Evolutionary conservation across 1,140 invertebrate genomes (phyloP).

Genomic region (Drosophila murphyi): DNA sequence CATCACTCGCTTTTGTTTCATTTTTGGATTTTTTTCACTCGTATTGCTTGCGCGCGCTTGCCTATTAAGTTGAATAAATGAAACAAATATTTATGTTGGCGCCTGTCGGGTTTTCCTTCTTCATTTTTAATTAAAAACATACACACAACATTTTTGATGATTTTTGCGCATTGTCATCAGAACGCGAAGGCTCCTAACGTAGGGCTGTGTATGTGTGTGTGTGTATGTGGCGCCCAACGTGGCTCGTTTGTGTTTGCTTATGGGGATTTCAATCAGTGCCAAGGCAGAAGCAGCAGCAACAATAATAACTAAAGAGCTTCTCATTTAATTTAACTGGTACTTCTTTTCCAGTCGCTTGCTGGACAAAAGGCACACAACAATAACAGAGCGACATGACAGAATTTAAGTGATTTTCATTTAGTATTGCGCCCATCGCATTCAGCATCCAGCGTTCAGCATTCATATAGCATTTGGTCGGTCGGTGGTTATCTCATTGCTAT

Average conservation of each 20-base stretch:
- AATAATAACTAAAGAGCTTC: constrained; percentile 33
- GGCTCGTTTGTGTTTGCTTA: constrained; percentile 39
- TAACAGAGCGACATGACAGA: constrained; percentile 31
- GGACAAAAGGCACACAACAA: constrained; percentile 42
- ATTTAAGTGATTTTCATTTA: constrained; percentile 55
- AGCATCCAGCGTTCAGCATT: neutral
- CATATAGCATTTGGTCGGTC: neutral
- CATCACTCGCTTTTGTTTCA: constrained; percentile 21
- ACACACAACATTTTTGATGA: constrained; percentile 67
- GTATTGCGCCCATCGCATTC: constrained; percentile 6
- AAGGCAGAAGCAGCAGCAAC: constrained; percentile 12
- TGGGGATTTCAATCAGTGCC: constrained; percentile 50
- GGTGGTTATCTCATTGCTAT: constrained; percentile 20
- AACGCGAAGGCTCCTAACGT: constrained; percentile 1
- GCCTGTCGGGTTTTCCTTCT: constrained; percentile 17
- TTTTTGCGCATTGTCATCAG: constrained; percentile 64
- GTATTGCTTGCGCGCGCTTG: neutral
- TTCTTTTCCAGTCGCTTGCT: constrained; percentile 37
- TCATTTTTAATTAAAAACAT: constrained; percentile 72
- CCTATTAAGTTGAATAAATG: constrained; percentile 49
- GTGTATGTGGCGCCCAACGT: neutral
- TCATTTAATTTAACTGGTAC: constrained; percentile 53
- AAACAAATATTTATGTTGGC: constrained; percentile 51
- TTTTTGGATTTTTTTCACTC: constrained; percentile 11
- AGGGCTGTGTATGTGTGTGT: constrained; percentile 7